A percentile compares a stretch with the other conserved stretches of the same genome.
phyloP scores from a whole-genome alignment of 2,888 invertebrate genomes.

The Phania funesta region DNA sequence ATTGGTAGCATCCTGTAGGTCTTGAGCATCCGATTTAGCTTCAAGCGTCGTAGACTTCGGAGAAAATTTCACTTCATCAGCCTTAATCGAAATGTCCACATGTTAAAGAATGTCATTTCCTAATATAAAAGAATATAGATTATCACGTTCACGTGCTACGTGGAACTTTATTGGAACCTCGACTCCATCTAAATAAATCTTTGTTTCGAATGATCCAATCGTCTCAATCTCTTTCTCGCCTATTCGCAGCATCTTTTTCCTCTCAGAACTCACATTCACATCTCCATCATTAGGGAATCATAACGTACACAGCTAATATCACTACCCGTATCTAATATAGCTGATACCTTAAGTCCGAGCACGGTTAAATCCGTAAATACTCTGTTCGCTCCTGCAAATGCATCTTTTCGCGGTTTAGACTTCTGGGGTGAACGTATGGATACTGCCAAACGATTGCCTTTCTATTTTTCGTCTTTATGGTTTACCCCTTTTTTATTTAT shows the following conservation, averaged over 20 bases:
- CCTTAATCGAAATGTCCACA: not conserved
- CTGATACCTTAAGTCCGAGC: not conserved
- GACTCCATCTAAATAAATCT: not conserved
- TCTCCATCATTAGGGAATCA: not conserved
- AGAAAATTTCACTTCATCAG: not conserved
- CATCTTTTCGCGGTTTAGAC: too few species aligned
- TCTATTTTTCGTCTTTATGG: too few species aligned
- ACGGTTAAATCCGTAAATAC: not conserved
- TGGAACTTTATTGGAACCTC: not conserved
- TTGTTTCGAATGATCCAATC: too few species aligned
- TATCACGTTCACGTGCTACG: not conserved
- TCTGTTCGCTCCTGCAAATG: not conserved
- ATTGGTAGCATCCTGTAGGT: not conserved
- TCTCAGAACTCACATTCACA: not conserved
- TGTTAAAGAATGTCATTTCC: conserved; percentile 10
- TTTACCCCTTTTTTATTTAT: too few species aligned
- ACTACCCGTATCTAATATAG: not conserved
- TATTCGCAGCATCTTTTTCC: not conserved
- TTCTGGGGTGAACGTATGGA: too few species aligned
- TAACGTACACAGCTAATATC: too few species aligned
- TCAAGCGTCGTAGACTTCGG: not conserved
- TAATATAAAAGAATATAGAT: not conserved
- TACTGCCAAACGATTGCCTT: too few species aligned
- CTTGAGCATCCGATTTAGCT: not conserved
- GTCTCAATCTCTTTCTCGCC: too few species aligned